Base-by-base conservation (phyloP, 2,797 vertebrate genomes). In the Eulemur mongoz region DNA sequence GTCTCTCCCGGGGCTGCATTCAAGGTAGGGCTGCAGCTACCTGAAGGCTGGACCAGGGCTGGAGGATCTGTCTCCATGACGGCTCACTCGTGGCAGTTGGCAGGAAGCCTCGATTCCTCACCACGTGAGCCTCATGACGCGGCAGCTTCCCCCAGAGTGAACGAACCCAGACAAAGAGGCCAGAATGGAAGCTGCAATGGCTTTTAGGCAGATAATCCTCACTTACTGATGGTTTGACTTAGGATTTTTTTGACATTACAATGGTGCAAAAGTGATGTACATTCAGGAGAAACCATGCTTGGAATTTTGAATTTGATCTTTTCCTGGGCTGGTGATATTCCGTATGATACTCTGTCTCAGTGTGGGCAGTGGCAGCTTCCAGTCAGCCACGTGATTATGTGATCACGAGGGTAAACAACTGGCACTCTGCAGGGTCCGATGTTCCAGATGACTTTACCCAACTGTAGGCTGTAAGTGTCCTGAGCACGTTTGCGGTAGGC, bases 101-200 rank as follows among this genome's bases (percentile, higher is more conserved):
- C 10, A 61, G 15, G 8, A 20, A 12, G 11, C 48, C 65, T 88
- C 11, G 1, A 6, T 25, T 70, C 40, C 69, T 72, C 5, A 4
- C 75, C 10, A 11, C 0, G 0, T 35, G 13, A 9, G 43, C 43
- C 50, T 61, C 23, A 7, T 67, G 52, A 78, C 3, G 0, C 2
- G 45, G 59, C 57, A 59, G 93, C 57, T 40, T 75, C 50, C 43
- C 67, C 23, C 25, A 52, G 52, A 35, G 50, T 30, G 72, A 81
- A 32, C 12, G 45, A 48, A 30, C 54, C 18, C 9, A 52, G 82
- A 70, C 35, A 65, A 83, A 43, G 45, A 20, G 17, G 83, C 76
- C 50, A 32, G 69, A 27, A 35, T 14, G 32, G 59, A 80, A 90
- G 91, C 67, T 67, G 38, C 15, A 4, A n/a, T 65, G 63, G n/a